These are phyloP conservation scores for Leucophenga varia DNA, from an alignment of 1,140 invertebrate species.

Conservation along the genomic window DNA sequence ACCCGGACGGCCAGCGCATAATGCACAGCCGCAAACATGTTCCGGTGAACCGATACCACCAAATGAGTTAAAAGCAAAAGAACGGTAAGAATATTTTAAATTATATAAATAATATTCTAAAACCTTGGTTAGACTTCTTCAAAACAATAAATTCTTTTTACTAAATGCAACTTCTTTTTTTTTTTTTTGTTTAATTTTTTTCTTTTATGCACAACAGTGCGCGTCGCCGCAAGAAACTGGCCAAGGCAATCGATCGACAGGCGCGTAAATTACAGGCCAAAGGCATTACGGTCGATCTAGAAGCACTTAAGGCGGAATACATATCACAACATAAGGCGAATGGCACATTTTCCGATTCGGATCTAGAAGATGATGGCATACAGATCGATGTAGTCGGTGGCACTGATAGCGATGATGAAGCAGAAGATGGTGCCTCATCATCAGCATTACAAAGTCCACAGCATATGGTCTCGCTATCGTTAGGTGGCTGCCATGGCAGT, in stretches of 20 bases:
- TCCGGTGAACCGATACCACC: conserved; percentile 96
- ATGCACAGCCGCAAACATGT: conserved; percentile 96
- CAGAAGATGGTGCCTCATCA: conserved; percentile 62
- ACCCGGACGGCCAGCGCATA: conserved; percentile 95
- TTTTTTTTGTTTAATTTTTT: conserved; percentile 1
- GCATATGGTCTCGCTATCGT: not conserved
- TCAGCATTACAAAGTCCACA: conserved; percentile 51
- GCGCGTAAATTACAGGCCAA: conserved; percentile 87
- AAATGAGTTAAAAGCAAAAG: conserved; percentile 87
- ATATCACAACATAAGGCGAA: conserved; percentile 67
- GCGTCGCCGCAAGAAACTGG: conserved; percentile 84
- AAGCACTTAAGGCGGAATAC: conserved; percentile 82
- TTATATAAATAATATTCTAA: not conserved
- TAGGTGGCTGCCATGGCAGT: too few species aligned
- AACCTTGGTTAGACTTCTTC: not conserved
- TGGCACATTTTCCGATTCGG: conserved; percentile 67
- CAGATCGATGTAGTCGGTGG: conserved; percentile 76
- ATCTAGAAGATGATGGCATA: conserved; percentile 68
- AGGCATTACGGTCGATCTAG: conserved; percentile 83
- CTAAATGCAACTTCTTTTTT: not conserved
- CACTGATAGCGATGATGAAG: conserved; percentile 63
- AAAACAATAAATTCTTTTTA: not conserved
- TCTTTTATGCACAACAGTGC: conserved; percentile 63
- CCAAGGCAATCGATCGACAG: conserved; percentile 90
- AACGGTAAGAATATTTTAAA: conserved; percentile 64